Percentiles rank a stretch among this genome's conserved stretches.
Evolutionary conservation across 2,797 vertebrate genomes (phyloP).

Genomic region (Argentina silus): DNA sequence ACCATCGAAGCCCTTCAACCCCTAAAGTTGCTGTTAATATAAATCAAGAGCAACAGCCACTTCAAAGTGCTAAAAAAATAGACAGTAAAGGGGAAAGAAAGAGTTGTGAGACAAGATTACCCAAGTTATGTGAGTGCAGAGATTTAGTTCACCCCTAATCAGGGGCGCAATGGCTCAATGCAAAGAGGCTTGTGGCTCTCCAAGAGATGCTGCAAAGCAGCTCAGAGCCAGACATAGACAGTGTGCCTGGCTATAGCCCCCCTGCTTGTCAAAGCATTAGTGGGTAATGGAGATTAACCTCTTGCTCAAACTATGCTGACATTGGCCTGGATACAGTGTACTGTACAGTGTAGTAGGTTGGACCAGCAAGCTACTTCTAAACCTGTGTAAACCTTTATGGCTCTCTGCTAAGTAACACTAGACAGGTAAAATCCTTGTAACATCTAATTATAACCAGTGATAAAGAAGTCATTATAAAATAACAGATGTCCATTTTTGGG

Average conservation of each 20-base stretch:
- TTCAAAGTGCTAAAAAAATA: too few relatives aligned
- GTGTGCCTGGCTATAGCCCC: conserved; percentile 3
- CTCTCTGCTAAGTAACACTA: not conserved
- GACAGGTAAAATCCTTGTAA: too few relatives aligned
- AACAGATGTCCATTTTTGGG: too few relatives aligned
- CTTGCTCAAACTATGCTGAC: conserved; percentile 24
- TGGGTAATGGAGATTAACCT: conserved; percentile 47
- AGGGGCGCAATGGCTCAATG: conserved; percentile 45
- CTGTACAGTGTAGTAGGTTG: not conserved
- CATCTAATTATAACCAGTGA: too few relatives aligned
- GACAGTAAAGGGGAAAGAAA: conserved; percentile 21
- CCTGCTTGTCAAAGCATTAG: conserved; percentile 49
- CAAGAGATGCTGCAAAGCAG: conserved; percentile 57
- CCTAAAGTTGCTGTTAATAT: not conserved
- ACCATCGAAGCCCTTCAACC: not conserved
- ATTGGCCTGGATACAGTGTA: conserved; percentile 8
- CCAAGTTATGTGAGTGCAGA: conserved; percentile 37
- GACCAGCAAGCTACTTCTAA: not conserved
- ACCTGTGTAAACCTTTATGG: not conserved
- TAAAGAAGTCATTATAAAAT: too few relatives aligned
- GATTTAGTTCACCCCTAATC: conserved; percentile 53
- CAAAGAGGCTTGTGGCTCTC: conserved; percentile 65
- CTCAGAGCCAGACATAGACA: conserved; percentile 43
- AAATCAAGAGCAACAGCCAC: too few relatives aligned
- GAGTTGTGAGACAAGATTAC: conserved; percentile 29